These are phyloP conservation scores for Stenolophus ochropezus DNA, from an alignment of 2,888 invertebrate species.

Conservation along the genomic window DNA sequence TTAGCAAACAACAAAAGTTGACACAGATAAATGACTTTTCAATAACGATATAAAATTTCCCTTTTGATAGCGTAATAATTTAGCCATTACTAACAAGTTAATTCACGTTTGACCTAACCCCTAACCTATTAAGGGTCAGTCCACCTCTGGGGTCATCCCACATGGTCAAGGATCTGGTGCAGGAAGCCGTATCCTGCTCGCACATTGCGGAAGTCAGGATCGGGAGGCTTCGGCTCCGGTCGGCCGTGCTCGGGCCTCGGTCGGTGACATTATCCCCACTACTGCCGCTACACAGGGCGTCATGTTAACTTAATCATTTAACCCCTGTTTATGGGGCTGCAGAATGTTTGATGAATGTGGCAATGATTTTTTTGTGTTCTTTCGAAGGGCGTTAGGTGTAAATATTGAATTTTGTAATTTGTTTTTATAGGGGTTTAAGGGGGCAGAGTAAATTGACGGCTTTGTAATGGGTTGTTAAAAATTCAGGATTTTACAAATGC, in stretches of 20 bases:
- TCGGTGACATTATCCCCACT: slow-evolving; percentile 20
- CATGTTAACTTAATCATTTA: slow-evolving; percentile 48
- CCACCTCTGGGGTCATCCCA: slow-evolving; percentile 36
- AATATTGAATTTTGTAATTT: slow-evolving; percentile 46
- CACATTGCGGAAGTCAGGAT: slow-evolving; percentile 28
- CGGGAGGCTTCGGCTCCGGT: not conserved
- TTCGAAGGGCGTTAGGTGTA: slow-evolving; percentile 18
- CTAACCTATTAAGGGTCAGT: slow-evolving; percentile 29
- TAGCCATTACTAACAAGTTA: not conserved
- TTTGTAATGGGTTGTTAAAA: not conserved
- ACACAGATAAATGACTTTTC: not conserved
- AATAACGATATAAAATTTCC: not conserved
- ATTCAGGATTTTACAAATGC: not conserved
- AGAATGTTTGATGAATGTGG: slow-evolving; percentile 33
- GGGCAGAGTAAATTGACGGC: not conserved
- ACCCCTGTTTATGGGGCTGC: slow-evolving; percentile 47
- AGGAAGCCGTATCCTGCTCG: slow-evolving; percentile 33
- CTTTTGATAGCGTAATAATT: not conserved
- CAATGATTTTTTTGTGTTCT: slow-evolving; percentile 27
- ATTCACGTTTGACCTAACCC: slow-evolving; percentile 23
- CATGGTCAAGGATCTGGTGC: slow-evolving; percentile 44
- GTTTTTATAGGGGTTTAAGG: slow-evolving; percentile 18
- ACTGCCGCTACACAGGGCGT: not conserved
- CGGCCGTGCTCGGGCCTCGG: not conserved
- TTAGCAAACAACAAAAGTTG: not conserved